A percentile compares a stretch with the other conserved stretches of the same genome.
phyloP scores from a whole-genome alignment of 2,113 vertebrate species.

The Misgurnus mizolepis region DNA sequence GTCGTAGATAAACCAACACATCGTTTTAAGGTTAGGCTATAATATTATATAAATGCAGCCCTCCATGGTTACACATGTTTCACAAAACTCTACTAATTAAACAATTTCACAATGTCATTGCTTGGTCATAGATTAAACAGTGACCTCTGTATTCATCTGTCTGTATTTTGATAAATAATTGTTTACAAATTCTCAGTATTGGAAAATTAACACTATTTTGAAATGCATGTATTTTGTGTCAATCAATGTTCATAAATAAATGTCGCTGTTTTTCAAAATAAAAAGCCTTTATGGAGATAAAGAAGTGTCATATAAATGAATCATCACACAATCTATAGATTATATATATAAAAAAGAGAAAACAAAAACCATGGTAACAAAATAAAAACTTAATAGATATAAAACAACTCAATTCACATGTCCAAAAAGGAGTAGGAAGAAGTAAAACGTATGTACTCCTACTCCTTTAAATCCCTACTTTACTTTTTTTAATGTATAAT shows the following conservation, averaged over 20 bases:
- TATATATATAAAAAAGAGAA: too few species aligned
- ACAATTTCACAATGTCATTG: too few species aligned
- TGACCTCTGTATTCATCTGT: background rate
- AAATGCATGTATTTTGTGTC: constrained; percentile 8
- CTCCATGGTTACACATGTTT: too few species aligned
- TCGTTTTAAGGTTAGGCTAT: background rate
- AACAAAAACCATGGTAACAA: too few species aligned
- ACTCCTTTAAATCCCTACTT: too few species aligned
- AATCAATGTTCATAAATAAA: background rate
- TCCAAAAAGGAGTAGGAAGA: too few species aligned
- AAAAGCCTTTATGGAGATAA: background rate
- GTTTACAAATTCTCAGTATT: background rate
- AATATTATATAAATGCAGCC: background rate
- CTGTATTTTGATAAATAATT: background rate
- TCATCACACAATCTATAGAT: background rate
- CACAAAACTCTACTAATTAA: too few species aligned
- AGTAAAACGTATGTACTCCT: too few species aligned
- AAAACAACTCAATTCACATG: too few species aligned
- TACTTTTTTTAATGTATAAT: too few species aligned
- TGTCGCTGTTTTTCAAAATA: background rate
- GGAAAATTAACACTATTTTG: background rate
- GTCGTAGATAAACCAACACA: background rate
- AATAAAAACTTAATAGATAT: too few species aligned
- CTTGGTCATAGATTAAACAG: background rate
- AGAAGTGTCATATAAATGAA: background rate